These are phyloP conservation scores for Sterna hirundo DNA, from an alignment of 2,113 vertebrate genomes.

Conservation along the genomic window DNA sequence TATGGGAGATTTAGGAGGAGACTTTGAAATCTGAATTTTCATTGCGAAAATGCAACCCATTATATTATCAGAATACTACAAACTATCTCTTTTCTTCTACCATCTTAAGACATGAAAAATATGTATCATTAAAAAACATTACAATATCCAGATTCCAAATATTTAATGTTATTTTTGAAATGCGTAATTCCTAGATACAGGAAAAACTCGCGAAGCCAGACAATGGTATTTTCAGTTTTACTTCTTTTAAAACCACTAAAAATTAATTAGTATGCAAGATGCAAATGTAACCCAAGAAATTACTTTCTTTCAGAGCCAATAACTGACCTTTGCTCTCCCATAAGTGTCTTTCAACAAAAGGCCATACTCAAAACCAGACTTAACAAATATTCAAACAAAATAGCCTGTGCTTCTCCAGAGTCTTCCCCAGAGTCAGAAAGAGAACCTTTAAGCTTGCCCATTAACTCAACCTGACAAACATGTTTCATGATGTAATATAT, in stretches of 20 bases:
- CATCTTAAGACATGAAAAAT: background rate
- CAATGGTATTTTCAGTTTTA: background rate
- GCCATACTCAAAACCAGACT: background rate
- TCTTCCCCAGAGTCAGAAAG: background rate
- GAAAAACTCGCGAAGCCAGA: background rate
- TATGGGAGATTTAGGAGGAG: background rate
- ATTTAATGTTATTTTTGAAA: background rate
- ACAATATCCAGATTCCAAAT: background rate
- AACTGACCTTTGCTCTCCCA: background rate
- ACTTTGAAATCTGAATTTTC: background rate
- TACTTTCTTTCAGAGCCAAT: background rate
- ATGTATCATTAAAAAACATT: background rate
- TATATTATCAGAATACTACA: background rate
- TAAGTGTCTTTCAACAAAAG: conserved; percentile 2
- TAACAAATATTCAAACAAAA: background rate
- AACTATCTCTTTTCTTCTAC: background rate
- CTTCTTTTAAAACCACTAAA: background rate
- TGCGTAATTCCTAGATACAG: background rate
- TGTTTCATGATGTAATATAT: background rate
- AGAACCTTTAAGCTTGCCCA: background rate
- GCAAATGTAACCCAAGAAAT: background rate
- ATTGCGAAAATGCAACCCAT: background rate
- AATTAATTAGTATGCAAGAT: background rate
- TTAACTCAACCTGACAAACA: background rate
- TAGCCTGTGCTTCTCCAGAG: background rate